Evolutionary conservation across 2,888 invertebrate species (phyloP).

Genomic region (Mythimna pallens): DNA sequence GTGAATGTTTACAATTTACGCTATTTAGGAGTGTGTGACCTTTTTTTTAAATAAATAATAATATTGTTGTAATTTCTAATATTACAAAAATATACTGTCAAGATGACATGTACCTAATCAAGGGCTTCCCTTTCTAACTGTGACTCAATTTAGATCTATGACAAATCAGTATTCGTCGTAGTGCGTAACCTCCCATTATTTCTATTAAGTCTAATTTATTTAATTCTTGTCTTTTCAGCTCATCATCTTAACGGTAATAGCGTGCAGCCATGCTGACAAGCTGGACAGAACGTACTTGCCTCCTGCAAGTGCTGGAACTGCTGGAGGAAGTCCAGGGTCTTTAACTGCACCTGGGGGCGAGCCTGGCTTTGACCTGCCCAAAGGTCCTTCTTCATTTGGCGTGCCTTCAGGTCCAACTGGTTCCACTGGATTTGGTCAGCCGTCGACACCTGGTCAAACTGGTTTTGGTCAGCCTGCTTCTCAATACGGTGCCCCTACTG

Average conservation of each 20-base stretch:
- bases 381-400: conserved; percentile 51
- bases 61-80: neutral
- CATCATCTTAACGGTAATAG: conserved; percentile 82
- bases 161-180: conserved; percentile 32
- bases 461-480: conserved; percentile 48
- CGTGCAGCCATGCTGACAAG: conserved; percentile 84
- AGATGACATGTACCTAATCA: conserved; percentile 29
- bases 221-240: conserved; percentile 76
- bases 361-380: conserved; percentile 50
- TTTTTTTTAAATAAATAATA: conserved; percentile 1
- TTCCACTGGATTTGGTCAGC: conserved; percentile 38
- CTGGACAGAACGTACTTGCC: conserved; percentile 86
- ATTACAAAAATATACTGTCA: conserved; percentile 7
- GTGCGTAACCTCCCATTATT: conserved; percentile 17
- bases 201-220: conserved; percentile 36
- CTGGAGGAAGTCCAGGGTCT: conserved; percentile 85
- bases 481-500: conserved; percentile 51
- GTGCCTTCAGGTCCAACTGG: conserved; percentile 35
- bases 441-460: conserved; percentile 16
- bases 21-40: conserved; percentile 13
- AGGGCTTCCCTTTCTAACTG: conserved; percentile 57
- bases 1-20: conserved; percentile 47
- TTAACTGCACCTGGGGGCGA: conserved; percentile 76
- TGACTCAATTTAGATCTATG: conserved; percentile 45
- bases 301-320: conserved; percentile 81